Evolutionary conservation across 2,888 invertebrate genomes (phyloP).

Genomic region (Nemoura dubitans): DNA sequence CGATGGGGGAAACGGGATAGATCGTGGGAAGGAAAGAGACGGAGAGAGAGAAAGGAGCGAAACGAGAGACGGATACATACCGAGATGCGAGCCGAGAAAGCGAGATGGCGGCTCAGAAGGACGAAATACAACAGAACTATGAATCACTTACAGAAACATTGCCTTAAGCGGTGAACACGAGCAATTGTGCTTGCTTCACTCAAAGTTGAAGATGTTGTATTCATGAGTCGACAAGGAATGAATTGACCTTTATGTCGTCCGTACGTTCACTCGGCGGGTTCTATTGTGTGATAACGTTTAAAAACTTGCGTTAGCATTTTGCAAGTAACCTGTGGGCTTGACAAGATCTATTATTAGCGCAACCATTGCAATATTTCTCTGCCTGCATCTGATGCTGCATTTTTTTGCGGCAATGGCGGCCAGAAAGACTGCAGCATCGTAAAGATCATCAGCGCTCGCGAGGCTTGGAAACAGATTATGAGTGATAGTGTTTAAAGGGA

Average conservation of each 20-base stretch:
- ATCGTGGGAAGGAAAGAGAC: background rate
- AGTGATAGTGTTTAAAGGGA: background rate
- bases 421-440: background rate
- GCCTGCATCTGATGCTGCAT: background rate
- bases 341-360: background rate
- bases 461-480: background rate
- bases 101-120: background rate
- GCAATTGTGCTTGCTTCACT: slow-evolving; percentile 9
- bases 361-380: background rate
- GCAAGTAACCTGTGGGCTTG: background rate
- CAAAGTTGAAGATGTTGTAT: slow-evolving; percentile 5
- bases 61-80: background rate
- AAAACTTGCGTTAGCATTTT: background rate
- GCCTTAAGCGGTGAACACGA: slow-evolving; percentile 9
- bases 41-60: background rate
- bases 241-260: background rate
- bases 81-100: background rate
- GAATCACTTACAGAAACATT: slow-evolving; percentile 12
- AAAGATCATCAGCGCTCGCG: background rate
- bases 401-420: background rate
- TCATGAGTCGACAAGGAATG: slow-evolving; percentile 4
- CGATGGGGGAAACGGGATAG: background rate
- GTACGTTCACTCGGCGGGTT: background rate
- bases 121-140: background rate
- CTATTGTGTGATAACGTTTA: background rate